Conservation (phyloP, 2,113 vertebrate species). For the Piaya cayana region DNA sequence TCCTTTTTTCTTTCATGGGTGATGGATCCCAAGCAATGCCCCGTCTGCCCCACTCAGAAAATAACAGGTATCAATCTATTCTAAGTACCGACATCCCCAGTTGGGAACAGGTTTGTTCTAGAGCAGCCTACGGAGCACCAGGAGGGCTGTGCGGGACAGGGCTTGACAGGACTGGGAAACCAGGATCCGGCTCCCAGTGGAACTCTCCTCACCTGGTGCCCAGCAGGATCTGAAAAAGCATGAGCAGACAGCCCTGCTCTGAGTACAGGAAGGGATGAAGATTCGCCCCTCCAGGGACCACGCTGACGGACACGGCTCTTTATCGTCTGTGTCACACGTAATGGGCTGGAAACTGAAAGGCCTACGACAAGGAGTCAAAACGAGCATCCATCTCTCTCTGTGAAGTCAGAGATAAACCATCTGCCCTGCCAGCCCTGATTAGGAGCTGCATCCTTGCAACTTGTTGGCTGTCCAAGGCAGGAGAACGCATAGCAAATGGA, state of each 20-base stretch:
- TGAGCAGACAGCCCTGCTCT: not conserved
- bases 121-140: not conserved
- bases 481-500: not conserved
- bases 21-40: not conserved
- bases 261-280: not conserved
- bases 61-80: too few species aligned
- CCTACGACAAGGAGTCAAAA: constrained; percentile 60
- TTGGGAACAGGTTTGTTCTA: not conserved
- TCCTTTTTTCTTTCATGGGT: not conserved
- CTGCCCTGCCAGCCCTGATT: constrained; percentile 15
- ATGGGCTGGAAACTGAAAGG: constrained; percentile 86
- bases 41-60: too few species aligned
- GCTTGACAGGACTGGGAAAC: not conserved
- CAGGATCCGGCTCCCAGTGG: not conserved
- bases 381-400: constrained; percentile 51
- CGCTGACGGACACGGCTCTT: constrained; percentile 70
- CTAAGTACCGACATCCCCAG: not conserved
- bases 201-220: not conserved
- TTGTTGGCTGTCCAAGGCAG: not conserved
- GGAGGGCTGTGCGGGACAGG: not conserved
- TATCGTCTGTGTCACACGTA: constrained; percentile 79
- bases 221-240: not conserved
- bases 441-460: not conserved
- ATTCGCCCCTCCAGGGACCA: not conserved
- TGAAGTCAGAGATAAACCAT: not conserved